A percentile compares a stretch with the other conserved stretches of the same genome.
phyloP scores from a whole-genome alignment of 2,888 invertebrate genomes.

The Lithophane socia region DNA sequence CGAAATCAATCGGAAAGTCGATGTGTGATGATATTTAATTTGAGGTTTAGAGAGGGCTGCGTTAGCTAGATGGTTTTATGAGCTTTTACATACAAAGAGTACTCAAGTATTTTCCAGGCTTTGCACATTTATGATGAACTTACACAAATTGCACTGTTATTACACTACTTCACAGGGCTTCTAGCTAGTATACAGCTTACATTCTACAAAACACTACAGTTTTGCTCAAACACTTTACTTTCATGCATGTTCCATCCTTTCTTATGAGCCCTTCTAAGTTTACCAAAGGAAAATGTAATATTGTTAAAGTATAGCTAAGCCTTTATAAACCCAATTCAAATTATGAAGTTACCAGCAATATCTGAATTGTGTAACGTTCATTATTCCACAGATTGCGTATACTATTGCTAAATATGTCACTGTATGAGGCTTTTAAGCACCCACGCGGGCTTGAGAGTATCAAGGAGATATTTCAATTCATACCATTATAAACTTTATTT shows the following conservation, averaged over 20 bases:
- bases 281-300: neutral
- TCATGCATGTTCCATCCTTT: neutral
- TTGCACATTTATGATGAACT: constrained; percentile 30
- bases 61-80: constrained; percentile 28
- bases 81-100: constrained; percentile 20
- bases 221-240: neutral
- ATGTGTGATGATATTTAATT: constrained; percentile 63
- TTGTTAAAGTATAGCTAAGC: neutral
- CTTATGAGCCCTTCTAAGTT: neutral
- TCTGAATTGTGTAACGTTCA: constrained; percentile 71
- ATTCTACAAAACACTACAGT: constrained; percentile 1
- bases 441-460: constrained; percentile 74
- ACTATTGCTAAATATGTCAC: constrained; percentile 78
- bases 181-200: neutral
- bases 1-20: constrained; percentile 60
- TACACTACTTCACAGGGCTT: neutral
- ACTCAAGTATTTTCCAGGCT: constrained; percentile 11
- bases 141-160: constrained; percentile 31
- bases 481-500: constrained; percentile 51
- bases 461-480: constrained; percentile 67
- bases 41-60: constrained; percentile 30
- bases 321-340: constrained; percentile 41
- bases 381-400: constrained; percentile 79
- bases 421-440: constrained; percentile 74
- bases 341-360: constrained; percentile 56